Percentiles rank a stretch among this genome's conserved stretches.
Evolutionary conservation across 2,888 invertebrate genomes (phyloP).

Genomic region (Chrysolina americana): DNA sequence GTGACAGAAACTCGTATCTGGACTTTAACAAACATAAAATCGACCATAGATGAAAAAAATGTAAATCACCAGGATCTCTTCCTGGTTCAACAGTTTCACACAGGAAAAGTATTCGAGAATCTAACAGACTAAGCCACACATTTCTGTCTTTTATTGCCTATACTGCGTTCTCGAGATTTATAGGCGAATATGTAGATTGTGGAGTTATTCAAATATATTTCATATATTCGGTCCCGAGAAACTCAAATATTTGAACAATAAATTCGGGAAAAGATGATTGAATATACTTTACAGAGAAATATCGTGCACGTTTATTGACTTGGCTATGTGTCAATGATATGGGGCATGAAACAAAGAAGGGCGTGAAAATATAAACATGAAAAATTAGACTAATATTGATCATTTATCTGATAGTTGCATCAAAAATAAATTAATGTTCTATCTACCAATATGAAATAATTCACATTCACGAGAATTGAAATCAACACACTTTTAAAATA

Average conservation of each 20-base stretch:
- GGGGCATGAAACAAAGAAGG: neutral
- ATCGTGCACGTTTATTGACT: neutral
- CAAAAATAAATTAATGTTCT: no score
- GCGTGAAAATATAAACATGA: neutral
- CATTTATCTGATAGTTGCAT: no score
- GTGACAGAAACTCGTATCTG: neutral
- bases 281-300: neutral
- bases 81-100: slow-evolving; percentile 9
- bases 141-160: slow-evolving; percentile 26
- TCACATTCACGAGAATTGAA: no score
- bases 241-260: neutral
- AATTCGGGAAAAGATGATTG: slow-evolving; percentile 3
- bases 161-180: slow-evolving; percentile 18
- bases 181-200: slow-evolving; percentile 28
- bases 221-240: slow-evolving; percentile 12
- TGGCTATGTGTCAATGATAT: neutral
- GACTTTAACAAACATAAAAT: neutral
- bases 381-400: neutral
- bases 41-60: slow-evolving; percentile 6
- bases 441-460: no score
- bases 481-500: no score
- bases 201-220: slow-evolving; percentile 16
- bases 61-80: slow-evolving; percentile 11
- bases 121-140: slow-evolving; percentile 22
- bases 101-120: neutral